These are phyloP conservation scores for Falco peregrinus DNA, from an alignment of 2,797 vertebrate genomes.

Conservation along the genomic window DNA sequence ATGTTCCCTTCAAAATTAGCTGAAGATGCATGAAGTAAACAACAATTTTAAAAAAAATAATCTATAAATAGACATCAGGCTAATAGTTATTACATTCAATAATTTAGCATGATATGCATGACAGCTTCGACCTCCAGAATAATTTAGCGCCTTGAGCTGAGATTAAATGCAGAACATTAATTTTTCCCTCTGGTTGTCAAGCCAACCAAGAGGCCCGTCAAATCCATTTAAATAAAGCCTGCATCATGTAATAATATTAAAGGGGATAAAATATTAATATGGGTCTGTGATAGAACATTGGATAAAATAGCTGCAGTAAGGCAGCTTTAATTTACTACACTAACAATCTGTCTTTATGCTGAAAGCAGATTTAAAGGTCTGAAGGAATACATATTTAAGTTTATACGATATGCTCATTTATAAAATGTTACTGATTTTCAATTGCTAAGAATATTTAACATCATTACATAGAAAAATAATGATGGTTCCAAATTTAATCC, in stretches of 20 bases:
- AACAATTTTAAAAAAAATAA: slow-evolving; percentile 25
- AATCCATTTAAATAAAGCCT: slow-evolving; percentile 81
- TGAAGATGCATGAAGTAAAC: slow-evolving; percentile 71
- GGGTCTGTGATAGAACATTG: slow-evolving; percentile 64
- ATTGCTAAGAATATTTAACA: slow-evolving; percentile 7
- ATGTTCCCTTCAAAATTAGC: slow-evolving; percentile 58
- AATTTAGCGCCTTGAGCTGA: slow-evolving; percentile 77
- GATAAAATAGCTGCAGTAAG: slow-evolving; percentile 67
- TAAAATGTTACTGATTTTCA: slow-evolving; percentile 38
- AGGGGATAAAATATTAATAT: slow-evolving; percentile 80
- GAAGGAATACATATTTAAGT: slow-evolving; percentile 41
- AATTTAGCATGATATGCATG: slow-evolving; percentile 77
- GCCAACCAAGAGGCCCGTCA: slow-evolving; percentile 78
- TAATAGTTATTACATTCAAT: slow-evolving; percentile 78
- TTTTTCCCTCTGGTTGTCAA: slow-evolving; percentile 81
- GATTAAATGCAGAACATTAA: slow-evolving; percentile 83
- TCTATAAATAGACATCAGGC: slow-evolving; percentile 72
- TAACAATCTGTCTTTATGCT: slow-evolving; percentile 66
- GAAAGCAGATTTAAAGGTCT: slow-evolving; percentile 63
- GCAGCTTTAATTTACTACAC: slow-evolving; percentile 74
- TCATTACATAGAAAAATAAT: not conserved
- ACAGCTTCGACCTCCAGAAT: slow-evolving; percentile 79
- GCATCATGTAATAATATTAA: slow-evolving; percentile 82
- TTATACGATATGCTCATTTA: slow-evolving; percentile 19
- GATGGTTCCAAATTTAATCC: not conserved